A percentile compares a stretch with the other conserved stretches of the same genome.
Conservation (phyloP, 2,797 vertebrate species). For the Liparis tanakae region DNA sequence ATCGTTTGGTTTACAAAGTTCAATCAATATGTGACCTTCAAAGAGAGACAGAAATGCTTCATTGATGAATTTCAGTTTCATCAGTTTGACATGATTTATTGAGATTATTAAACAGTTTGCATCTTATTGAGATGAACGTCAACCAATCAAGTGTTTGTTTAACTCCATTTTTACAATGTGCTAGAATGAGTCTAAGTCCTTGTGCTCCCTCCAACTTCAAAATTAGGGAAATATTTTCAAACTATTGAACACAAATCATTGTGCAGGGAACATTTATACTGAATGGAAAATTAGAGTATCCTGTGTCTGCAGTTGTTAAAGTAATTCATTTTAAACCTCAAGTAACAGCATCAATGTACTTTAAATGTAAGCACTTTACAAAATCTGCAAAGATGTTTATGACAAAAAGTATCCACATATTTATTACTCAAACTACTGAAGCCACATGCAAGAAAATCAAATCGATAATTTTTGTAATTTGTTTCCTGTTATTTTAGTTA, state of each 20-base stretch:
- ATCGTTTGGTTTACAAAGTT: not conserved
- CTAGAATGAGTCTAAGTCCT: not conserved
- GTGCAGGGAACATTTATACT: not conserved
- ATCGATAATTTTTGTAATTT: not conserved
- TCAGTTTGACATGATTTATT: not conserved
- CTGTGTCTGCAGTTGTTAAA: not conserved
- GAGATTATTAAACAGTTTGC: not conserved
- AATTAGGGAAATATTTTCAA: not conserved
- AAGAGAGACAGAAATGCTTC: not conserved
- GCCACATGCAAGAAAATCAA: not conserved
- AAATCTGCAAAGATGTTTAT: not conserved
- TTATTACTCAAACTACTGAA: not conserved
- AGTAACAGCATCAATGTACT: not conserved
- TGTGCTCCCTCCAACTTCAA: not conserved
- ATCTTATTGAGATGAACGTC: not conserved
- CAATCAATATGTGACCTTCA: not conserved
- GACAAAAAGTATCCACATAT: not conserved
- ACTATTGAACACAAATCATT: not conserved
- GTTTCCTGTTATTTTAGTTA: not conserved
- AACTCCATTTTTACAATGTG: not conserved
- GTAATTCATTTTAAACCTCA: not conserved
- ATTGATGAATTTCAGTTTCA: not conserved
- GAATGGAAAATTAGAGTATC: rapidly evolving
- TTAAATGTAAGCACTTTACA: not conserved
- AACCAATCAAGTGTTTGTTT: not conserved